Percentiles rank a stretch among this genome's conserved stretches.
These are phyloP conservation scores for Ophioninae sp. DNA, from an alignment of 2,888 invertebrate species.

Conservation along the genomic window DNA sequence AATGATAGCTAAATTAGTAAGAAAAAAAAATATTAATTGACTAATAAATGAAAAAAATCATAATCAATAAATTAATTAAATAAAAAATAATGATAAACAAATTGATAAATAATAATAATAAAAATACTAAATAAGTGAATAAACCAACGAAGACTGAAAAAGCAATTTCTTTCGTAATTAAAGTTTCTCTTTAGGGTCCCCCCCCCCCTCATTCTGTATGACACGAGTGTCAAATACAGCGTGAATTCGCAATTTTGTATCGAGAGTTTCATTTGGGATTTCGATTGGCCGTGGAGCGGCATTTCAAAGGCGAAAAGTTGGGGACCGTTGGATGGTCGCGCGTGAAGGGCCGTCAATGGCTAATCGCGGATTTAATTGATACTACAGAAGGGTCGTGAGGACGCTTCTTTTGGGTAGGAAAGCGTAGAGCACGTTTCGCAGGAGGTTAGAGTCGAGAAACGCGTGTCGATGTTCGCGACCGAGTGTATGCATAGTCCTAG, in stretches of 20 bases:
- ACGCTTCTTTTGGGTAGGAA: conserved; percentile 39
- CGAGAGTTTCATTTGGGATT: background rate
- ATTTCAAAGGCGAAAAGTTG: background rate
- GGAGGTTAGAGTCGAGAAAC: conserved; percentile 1
- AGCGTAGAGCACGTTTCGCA: conserved; percentile 21
- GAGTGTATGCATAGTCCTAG: conserved; percentile 28
- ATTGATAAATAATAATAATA: too few relatives aligned
- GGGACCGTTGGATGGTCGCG: background rate
- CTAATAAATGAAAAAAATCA: too few relatives aligned
- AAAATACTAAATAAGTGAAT: too few relatives aligned
- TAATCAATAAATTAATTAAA: too few relatives aligned
- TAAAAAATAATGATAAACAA: too few relatives aligned
- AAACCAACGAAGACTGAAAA: background rate
- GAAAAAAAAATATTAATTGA: too few relatives aligned
- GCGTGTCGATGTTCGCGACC: conserved; percentile 20
- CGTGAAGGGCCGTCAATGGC: conserved; percentile 31
- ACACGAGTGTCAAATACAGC: background rate
- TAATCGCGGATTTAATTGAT: conserved; percentile 79
- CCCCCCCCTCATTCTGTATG: background rate
- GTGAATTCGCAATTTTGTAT: background rate
- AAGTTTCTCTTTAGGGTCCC: background rate
- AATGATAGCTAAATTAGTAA: too few relatives aligned
- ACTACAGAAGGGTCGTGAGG: conserved; percentile 68
- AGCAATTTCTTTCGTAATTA: background rate
- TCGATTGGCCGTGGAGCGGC: background rate